Evolutionary conservation across 2,888 invertebrate genomes (phyloP).

Genomic region (Panorpa germanica): DNA sequence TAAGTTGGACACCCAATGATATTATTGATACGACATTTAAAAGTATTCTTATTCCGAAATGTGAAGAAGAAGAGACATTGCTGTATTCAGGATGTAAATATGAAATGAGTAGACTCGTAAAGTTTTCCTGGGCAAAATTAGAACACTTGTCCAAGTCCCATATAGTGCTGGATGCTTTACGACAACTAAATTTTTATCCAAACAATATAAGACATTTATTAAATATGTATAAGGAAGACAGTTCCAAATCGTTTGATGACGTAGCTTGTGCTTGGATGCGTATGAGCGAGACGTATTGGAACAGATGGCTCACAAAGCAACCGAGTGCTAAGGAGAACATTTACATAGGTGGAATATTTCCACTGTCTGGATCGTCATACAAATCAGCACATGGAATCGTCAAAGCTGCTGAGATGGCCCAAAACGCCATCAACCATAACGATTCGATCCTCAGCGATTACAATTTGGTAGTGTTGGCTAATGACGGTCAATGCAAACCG

Average conservation of each 20-base stretch:
- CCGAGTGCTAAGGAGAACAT: conserved; percentile 21
- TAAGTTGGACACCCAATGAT: conserved; percentile 48
- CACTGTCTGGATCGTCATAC: conserved; percentile 37
- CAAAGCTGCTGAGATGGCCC: conserved; percentile 41
- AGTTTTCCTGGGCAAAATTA: conserved; percentile 40
- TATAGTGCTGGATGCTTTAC: conserved; percentile 24
- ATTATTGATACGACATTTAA: conserved; percentile 30
- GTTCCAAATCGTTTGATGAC: conserved; percentile 17
- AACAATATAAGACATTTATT: conserved; percentile 32
- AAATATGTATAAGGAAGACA: conserved; percentile 18
- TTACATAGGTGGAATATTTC: conserved; percentile 51
- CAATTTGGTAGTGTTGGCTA: conserved; percentile 30
- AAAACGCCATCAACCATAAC: conserved; percentile 39
- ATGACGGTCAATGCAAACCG: conserved; percentile 48
- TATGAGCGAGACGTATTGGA: conserved; percentile 25
- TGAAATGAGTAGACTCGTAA: conserved; percentile 45
- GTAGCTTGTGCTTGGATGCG: conserved; percentile 51
- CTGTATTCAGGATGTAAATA: conserved; percentile 35
- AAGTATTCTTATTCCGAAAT: conserved; percentile 41
- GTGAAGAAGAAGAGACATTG: conserved; percentile 25
- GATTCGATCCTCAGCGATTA: conserved; percentile 36
- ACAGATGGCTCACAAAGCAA: conserved; percentile 24
- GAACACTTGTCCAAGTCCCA: conserved; percentile 29
- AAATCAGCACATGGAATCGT: conserved; percentile 35
- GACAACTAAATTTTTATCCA: conserved; percentile 28